Percentiles rank a stretch among this genome's conserved stretches.
These are phyloP conservation scores for Drosophila borealis DNA, from an alignment of 2,888 invertebrate species.

Conservation along the genomic window DNA sequence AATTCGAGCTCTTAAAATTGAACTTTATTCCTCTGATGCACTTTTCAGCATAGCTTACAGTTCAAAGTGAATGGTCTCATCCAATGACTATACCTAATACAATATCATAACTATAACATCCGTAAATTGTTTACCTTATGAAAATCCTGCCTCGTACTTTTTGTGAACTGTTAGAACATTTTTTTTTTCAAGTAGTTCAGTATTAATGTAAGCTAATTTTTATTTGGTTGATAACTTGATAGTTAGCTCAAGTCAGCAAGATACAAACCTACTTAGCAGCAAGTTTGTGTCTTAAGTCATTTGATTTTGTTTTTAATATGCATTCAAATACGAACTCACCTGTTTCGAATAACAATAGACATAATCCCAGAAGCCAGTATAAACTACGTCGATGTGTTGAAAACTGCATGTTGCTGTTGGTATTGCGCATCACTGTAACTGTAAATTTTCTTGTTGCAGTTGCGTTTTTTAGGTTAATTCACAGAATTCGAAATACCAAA, in stretches of 20 bases:
- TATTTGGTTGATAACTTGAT: too few relatives aligned
- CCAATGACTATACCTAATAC: background rate
- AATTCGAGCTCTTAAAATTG: too few relatives aligned
- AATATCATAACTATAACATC: background rate
- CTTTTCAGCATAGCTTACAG: background rate
- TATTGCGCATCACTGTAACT: slow-evolving; percentile 71
- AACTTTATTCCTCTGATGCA: background rate
- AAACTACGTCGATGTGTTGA: slow-evolving; percentile 74
- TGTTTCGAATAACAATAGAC: slow-evolving; percentile 81
- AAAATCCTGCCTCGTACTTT: background rate
- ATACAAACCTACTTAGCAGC: slow-evolving; percentile 13
- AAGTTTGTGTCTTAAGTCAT: slow-evolving; percentile 46
- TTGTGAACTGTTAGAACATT: slow-evolving; percentile 30
- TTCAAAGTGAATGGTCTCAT: background rate
- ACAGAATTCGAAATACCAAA: slow-evolving; percentile 70
- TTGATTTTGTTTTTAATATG: slow-evolving; percentile 33
- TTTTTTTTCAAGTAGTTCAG: background rate
- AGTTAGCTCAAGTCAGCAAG: background rate
- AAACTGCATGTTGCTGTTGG: slow-evolving; percentile 76
- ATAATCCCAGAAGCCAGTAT: slow-evolving; percentile 83
- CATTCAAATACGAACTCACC: slow-evolving; percentile 70
- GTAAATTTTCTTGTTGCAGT: slow-evolving; percentile 63
- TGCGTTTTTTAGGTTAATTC: slow-evolving; percentile 69
- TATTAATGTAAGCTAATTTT: too few relatives aligned
- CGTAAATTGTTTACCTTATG: slow-evolving; percentile 18